Conservation (phyloP, 1,140 invertebrate genomes). For the Drosophila arawakana region DNA sequence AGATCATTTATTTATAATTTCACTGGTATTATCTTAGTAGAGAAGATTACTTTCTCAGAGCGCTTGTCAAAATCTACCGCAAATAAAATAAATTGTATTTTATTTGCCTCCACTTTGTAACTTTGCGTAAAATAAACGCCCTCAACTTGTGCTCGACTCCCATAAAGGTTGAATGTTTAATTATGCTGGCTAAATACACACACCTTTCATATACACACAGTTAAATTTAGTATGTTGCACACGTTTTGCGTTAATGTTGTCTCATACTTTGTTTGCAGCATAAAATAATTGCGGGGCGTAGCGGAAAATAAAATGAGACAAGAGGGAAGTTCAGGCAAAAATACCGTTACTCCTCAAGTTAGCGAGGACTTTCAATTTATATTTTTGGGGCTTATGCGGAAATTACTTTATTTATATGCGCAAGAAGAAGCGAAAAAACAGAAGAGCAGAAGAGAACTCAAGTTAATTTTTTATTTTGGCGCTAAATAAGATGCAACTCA, state of each 20-base stretch:
- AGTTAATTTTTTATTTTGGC: not conserved
- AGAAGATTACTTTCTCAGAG: no score
- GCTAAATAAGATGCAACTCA: not conserved
- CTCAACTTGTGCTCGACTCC: constrained; percentile 25
- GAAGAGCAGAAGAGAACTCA: constrained; percentile 22
- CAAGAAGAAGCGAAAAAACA: constrained; percentile 8
- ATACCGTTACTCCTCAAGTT: constrained; percentile 56
- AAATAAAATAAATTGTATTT: not conserved
- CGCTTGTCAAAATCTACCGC: no score
- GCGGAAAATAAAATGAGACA: constrained; percentile 32
- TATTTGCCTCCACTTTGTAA: not conserved
- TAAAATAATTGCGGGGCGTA: constrained; percentile 75
- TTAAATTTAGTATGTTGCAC: constrained; percentile 70
- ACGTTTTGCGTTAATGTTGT: constrained; percentile 73
- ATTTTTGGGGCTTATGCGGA: constrained; percentile 55
- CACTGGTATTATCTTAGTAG: no score
- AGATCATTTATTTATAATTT: not conserved
- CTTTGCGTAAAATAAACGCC: constrained; percentile 47
- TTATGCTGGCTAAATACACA: constrained; percentile 48
- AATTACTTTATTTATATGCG: constrained; percentile 67
- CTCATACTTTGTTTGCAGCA: constrained; percentile 73
- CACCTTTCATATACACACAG: not conserved
- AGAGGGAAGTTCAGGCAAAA: constrained; percentile 11
- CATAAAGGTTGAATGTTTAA: constrained; percentile 61
- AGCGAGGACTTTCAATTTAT: constrained; percentile 22